Evolutionary conservation across 2,113 vertebrate species (phyloP), one percentile per base, ranked within the genome.

Genomic region (Macrotus californicus): DNA sequence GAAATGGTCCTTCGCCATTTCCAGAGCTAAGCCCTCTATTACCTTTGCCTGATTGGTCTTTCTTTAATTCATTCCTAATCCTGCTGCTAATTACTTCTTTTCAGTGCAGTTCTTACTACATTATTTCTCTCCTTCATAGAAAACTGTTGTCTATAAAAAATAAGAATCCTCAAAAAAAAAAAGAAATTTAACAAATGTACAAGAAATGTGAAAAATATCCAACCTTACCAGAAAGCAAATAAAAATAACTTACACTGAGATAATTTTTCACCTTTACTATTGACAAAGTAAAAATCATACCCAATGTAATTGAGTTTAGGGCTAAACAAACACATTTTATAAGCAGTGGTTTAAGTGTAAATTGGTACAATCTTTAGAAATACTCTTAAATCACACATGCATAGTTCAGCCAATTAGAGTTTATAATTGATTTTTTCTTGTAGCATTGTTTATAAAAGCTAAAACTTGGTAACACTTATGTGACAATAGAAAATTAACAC

Each of bases 351-450:
- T 77, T 92, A 70, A 39, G 59, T 39, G 9, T 46, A 82, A 75
- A 81, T 73, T 66, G 54, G 29, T 76, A 31, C 0, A 34, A 34
- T 88, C 12, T 75, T 80, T 34, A 79, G 31, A 92, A 91, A 96
- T 82, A n/a, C 39, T 54, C 59, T 64, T 76, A 93, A 91, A 67
- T 67, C 41, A 79, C 83, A 41, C 3, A 14, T 59, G 41, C 18
- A 52, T 72, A 77, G 73, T 81, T 66, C 26, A 73, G 81, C 26
- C 13, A 26, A 43, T 82, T 83, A 75, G 61, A 90, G 39, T 85
- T 64, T 85, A 77, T 72, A 52, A 66, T 21, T 86, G 48, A 93
- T 82, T 92, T 77, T 43, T 83, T 91, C 85, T 86, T 66, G n/a
- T 16, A 24, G 1, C 31, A 52, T 86, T 72, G 15, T 77, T 94